Base-by-base conservation (phyloP, 2,797 vertebrate genomes). In the Mycteria americana region DNA sequence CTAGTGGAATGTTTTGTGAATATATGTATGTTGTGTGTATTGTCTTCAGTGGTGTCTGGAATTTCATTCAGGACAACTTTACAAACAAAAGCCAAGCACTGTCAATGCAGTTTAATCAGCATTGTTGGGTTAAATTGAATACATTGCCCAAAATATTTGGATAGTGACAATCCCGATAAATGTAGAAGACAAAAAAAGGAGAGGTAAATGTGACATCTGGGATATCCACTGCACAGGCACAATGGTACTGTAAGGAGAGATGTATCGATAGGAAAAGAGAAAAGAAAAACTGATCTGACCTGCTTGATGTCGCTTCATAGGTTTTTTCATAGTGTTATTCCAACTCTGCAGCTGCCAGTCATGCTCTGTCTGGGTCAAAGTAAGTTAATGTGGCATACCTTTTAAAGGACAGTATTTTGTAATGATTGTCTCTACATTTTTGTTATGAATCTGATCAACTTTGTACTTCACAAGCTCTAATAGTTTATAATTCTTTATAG, bases 401-500 rank as follows among this genome's bases (percentile, higher is more conserved):
- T 94, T 62, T 72, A 75, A 89, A 88, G n/a, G 22, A 35, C 16
- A 24, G 33, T 63, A 23, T 60, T 95, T 96, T 96, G 23, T 88
- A 89, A 77, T 62, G 8, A 15, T 56, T 79, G 39, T 86, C 50
- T 96, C n/a, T 70, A 10, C 69, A 8, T 84, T 70, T 80, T 87
- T 93, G 69, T 75, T 78, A 35, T 1, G 8, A 62, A 46, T 84
- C 35, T 81, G n/a, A 53, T 86, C 45, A 50, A 17, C 92, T 97
- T 92, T 93, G 72, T 93, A 90, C 33, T 91, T 88, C 24, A 85
- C 74, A 82, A 41, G 16, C 53, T 94, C 22, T 77, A 78, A 64
- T 51, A 45, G 19, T 39, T 89, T 48, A 12, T 81, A 62, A 41
- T 62, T 68, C 85, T 91, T 93, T 67, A 33, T 64, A 80, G n/a